Base-by-base conservation (phyloP, 1,140 invertebrate genomes). In the Trichoplusia ni region DNA sequence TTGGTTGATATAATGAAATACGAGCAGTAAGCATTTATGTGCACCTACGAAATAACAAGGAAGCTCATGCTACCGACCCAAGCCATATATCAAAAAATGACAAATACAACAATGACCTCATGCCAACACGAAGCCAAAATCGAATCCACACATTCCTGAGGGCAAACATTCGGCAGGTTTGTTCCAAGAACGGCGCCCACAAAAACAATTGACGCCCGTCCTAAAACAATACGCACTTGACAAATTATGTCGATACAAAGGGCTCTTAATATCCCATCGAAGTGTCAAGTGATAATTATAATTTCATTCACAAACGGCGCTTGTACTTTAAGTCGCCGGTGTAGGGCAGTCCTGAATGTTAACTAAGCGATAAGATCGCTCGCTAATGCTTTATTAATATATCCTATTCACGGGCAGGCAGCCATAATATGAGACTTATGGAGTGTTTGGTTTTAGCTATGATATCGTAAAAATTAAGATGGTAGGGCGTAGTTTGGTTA, bases 251-350 rank as follows among this genome's bases (percentile, higher is more conserved):
- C 38, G 21, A 58, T 61, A 73, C 73, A 69, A 71, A 62, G 67
- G 58, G 64, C 66, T 61, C 49, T 67, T 65, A 64, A 69, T 76
- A 79, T 74, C 46, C 73, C 63, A 70, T 63, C 42, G 65, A 64
- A 65, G 71, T 78, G 73, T 75, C 71, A 78, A 73, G 69, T 75
- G 66, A 81, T 86, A 67, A 82, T 89, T 89, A 82, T 72, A 67
- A 89, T 85, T 85, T 77, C 66, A 67, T 75, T 85, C 82, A 84
- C 81, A 81, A 69, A 23, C 72, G 16, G 33, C 38, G 73, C 75
- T 73, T 73, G 75, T 79, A 78, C 80, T 79, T 84, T 84, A 82
- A 78, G 71, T 58, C 62, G 82, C 80, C 82, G 84, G 81, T 85
- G 63, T 44, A 46, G 47, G 46, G 38, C 71, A 38, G 51, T 58